Evolutionary conservation across 2,888 invertebrate species (phyloP), one percentile per base, ranked within the genome.

Genomic region (Drosophila cyrtoloma): DNA sequence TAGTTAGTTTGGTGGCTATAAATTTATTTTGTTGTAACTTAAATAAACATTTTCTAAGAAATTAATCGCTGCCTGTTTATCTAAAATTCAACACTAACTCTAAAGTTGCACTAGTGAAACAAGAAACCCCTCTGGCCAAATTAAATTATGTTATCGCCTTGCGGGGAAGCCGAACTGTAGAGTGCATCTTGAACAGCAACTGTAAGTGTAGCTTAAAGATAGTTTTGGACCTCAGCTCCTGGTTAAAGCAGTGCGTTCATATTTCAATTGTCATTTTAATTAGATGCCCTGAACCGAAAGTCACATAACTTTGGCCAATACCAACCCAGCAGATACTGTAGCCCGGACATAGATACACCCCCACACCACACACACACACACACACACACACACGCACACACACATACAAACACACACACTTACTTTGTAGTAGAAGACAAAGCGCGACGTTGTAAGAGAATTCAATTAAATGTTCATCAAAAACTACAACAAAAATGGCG

Each of bases 381-480:
- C 3, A 9, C 16, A 26, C 39, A 50, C 22, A 22, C 51, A 37
- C 56, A 65, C 28, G 50, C 52, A 55, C 39, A 30, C 30, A 52
- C 26, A 26, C 42, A 57, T 4, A 50, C 26, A 47, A n/a, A 47
- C 4, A 61, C 14, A 60, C 30, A 28, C 32, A 42, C 6, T 30
- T 52, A 33, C 47, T 47, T 47, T 47, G 57, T 59, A 59, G 63
- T 50, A 26, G 52, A 57, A 80, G 82, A 84, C 80, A 84, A 80
- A 67, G 77, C 72, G 74, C 75, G 73, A 61, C 22, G 70, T 47
- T 71, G 86, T 75, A 74, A 73, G 70, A 74, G 89, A 86, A 86
- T 86, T 86, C 86, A 86, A 86, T 86, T 86, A 90, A 86, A 90
- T 86, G 86, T 88, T 86, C 89, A 86, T 86, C 86, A 86, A 90